Evolutionary conservation across 2,888 invertebrate species (phyloP).

Genomic region (Cordylochernes scorpioides): DNA sequence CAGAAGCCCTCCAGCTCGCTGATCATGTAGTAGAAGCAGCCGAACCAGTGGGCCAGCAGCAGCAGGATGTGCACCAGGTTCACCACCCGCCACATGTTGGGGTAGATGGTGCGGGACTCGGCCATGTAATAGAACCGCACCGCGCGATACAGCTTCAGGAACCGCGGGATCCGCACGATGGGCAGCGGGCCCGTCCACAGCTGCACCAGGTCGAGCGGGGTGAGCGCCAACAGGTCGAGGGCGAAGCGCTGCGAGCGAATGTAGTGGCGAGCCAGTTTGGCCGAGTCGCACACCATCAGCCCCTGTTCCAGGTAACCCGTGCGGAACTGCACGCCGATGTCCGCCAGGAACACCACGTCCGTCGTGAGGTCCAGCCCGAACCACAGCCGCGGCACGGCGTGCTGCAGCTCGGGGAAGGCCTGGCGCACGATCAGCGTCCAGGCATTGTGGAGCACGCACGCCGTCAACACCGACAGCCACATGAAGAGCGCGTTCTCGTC

Average conservation of each 20-base stretch:
- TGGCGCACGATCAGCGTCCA: slow-evolving; percentile 86
- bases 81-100: slow-evolving; percentile 80
- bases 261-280: slow-evolving; percentile 67
- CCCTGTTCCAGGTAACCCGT: slow-evolving; percentile 87
- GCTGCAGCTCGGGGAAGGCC: slow-evolving; percentile 67
- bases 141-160: slow-evolving; percentile 44
- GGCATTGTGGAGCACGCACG: slow-evolving; percentile 71
- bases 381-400: slow-evolving; percentile 45
- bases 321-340: slow-evolving; percentile 66
- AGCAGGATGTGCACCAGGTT: slow-evolving; percentile 81
- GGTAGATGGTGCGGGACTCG: slow-evolving; percentile 79
- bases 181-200: slow-evolving; percentile 53
- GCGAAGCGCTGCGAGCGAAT: slow-evolving; percentile 54
- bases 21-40: slow-evolving; percentile 80
- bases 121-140: slow-evolving; percentile 84
- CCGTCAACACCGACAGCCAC: slow-evolving; percentile 66
- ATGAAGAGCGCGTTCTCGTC: slow-evolving; percentile 88
- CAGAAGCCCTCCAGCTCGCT: slow-evolving; percentile 68
- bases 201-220: slow-evolving; percentile 65
- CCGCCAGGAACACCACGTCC: slow-evolving; percentile 59
- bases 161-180: slow-evolving; percentile 36
- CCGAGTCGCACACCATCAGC: slow-evolving; percentile 71
- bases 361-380: slow-evolving; percentile 51
- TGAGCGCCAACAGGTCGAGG: slow-evolving; percentile 49
- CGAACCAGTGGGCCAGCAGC: slow-evolving; percentile 88